Evolutionary conservation across 1,140 invertebrate species (phyloP), one percentile per base, ranked within the genome.

Genomic region (Eueides isabella): DNA sequence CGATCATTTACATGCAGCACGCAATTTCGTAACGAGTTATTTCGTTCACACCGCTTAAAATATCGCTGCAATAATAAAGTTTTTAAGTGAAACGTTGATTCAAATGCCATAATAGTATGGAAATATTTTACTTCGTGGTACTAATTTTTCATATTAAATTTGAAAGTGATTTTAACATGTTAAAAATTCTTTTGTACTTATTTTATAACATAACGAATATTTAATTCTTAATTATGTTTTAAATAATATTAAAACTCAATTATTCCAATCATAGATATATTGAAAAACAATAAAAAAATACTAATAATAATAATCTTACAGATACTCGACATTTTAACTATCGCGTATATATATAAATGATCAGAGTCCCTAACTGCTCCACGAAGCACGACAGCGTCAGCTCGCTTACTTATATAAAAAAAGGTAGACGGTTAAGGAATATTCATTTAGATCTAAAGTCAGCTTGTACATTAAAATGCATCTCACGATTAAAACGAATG

Each of bases 391-490:
- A 33, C 0, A 4, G 9, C 48, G 19, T 55, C 48, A 23, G 6
- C 19, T 55, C 48, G 9, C n/a, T 55, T 55, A 55, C n/a, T 55
- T 55, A 55, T 1, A 55, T 55, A 55, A 26, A 55, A 23, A 55
- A 55, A 23, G 16, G 48, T 26, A 23, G 48, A 55, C 48, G 48
- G 48, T 55, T 55, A 55, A 55, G 23, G 71, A 74, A 74, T 74
- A 74, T 69, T 74, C 72, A 74, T 68, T 74, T 72, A 72, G 70
- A 78, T 70, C 72, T 66, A 70, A 76, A 75, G 72, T 74, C 75
- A 70, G 63, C 75, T 71, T 41, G 65, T 71, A 64, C 73, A 78
- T 78, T 78, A 68, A 69, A 72, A 78, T 78, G 77, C 77, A 41
- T 62, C 63, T 68, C 77, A 78, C 62, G 73, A 75, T 71, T 71